phyloP scores from a whole-genome alignment of 2,113 vertebrate species.

The Harpagus bidentatus region DNA sequence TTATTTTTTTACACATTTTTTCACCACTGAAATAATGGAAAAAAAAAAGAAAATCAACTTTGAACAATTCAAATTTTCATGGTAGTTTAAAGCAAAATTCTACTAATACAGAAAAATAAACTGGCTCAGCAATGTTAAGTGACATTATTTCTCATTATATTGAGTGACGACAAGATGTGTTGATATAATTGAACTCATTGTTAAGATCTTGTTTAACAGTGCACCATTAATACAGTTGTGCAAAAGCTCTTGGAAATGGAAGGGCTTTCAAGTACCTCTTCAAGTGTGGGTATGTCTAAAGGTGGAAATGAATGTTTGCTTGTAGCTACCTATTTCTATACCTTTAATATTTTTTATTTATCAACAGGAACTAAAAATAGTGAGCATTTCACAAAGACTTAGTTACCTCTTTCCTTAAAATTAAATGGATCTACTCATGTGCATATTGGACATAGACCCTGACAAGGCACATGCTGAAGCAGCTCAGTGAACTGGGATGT shows the following conservation, averaged over 20 bases:
- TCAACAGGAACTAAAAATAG: neutral
- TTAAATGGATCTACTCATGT: neutral
- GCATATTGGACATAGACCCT: neutral
- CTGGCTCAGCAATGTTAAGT: neutral
- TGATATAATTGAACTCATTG: neutral
- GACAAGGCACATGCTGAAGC: neutral
- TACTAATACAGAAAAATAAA: neutral
- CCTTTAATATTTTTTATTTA: neutral
- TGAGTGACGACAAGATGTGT: neutral
- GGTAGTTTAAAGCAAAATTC: neutral
- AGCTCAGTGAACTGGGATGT: neutral
- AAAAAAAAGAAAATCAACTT: neutral
- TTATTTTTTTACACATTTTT: neutral
- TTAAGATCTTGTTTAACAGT: neutral
- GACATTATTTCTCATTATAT: neutral
- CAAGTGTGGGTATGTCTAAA: neutral
- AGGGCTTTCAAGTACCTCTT: neutral
- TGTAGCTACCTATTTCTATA: neutral
- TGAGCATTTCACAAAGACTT: neutral
- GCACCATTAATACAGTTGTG: neutral
- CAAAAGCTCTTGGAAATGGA: neutral
- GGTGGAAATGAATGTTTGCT: neutral
- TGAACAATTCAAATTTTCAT: neutral
- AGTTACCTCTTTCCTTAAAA: neutral
- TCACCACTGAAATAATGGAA: neutral